A percentile compares a stretch with the other conserved stretches of the same genome.
phyloP scores from a whole-genome alignment of 1,140 invertebrate species.

The Zaprionus nigranus region DNA sequence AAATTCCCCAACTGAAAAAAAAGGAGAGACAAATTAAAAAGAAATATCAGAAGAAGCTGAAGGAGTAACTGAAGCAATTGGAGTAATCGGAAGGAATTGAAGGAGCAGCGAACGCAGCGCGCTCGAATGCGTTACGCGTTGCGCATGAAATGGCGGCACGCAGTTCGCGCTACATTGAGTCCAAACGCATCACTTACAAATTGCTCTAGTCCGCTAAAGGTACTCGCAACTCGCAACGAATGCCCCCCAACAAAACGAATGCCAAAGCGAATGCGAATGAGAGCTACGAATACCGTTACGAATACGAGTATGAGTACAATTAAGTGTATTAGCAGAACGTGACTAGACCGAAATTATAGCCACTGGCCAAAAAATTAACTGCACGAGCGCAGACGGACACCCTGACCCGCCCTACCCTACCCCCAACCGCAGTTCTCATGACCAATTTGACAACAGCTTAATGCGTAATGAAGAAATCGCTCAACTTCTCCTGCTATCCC shows the following conservation, averaged over 20 bases:
- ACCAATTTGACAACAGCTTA: conserved; percentile 74
- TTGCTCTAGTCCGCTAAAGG: conserved; percentile 69
- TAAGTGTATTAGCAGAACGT: conserved; percentile 79
- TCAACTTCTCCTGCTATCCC: conserved; percentile 50
- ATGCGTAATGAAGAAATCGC: conserved; percentile 80
- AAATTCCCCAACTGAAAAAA: conserved; percentile 2
- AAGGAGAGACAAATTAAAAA: neutral
- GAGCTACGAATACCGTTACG: neutral
- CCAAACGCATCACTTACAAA: conserved; percentile 64
- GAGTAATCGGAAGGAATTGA: neutral
- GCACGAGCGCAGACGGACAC: conserved; percentile 1
- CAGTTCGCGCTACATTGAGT: conserved; percentile 81
- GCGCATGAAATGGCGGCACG: conserved; percentile 81
- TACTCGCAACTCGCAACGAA: conserved; percentile 28
- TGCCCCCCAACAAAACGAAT: neutral
- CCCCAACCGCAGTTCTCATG: conserved; percentile 5
- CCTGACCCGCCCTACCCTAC: neutral
- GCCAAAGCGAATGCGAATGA: neutral
- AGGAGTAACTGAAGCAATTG: neutral
- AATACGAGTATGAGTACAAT: conserved; percentile 56
- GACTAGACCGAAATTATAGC: conserved; percentile 76
- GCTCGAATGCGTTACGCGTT: conserved; percentile 70
- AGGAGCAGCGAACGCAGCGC: conserved; percentile 43
- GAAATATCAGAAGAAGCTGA: neutral
- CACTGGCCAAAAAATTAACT: conserved; percentile 44